Evolutionary conservation across 2,888 invertebrate genomes (phyloP), one percentile per base, ranked within the genome.

Genomic region (Thera britannica): DNA sequence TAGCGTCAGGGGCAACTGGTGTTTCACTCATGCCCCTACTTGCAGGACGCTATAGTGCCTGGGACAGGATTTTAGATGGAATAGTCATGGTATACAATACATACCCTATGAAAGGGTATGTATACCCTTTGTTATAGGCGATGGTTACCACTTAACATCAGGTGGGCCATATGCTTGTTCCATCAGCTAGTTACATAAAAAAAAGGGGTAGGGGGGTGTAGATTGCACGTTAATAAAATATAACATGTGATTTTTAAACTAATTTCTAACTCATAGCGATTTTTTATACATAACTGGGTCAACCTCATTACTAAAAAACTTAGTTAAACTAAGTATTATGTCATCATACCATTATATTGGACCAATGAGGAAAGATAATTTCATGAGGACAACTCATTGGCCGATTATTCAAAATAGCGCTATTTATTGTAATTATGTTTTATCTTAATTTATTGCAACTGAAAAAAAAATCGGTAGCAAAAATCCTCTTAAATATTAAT

Each of bases 391-490:
- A 35, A 36, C 59, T 59, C 8, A 59, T 59, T 60, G 51, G 60
- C 52, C 51, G 23, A 60, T 23, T 5, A 60, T n/a, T 23, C 60
- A 60, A 51, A 52, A 59, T 59, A 49, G 49, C 59, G 59, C 49
- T 52, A 34, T 8, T 34, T n/a, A 23, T 23, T 52, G 9, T 44
- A 9, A 57, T 56, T 41, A 23, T 2, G 44, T 46, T 9, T 46
- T 46, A 12, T 56, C 2, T 38, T 35, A 49, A 48, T 59, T 11
- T 52, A 11, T 52, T 41, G 11, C 34, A 38, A 41, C 12, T 52
- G 3, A 51, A 41, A 4, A 51, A 12, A 59, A 7, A 35, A n/a
- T 23, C 51, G 57, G 63, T 64, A 54, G 54, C 52, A 36, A 64
- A 58, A 58, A 52, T 52, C 46, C 35, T 11, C 11, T 54, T 35